Evolutionary conservation across 2,888 invertebrate genomes (phyloP).

Genomic region (Pteria penguin): DNA sequence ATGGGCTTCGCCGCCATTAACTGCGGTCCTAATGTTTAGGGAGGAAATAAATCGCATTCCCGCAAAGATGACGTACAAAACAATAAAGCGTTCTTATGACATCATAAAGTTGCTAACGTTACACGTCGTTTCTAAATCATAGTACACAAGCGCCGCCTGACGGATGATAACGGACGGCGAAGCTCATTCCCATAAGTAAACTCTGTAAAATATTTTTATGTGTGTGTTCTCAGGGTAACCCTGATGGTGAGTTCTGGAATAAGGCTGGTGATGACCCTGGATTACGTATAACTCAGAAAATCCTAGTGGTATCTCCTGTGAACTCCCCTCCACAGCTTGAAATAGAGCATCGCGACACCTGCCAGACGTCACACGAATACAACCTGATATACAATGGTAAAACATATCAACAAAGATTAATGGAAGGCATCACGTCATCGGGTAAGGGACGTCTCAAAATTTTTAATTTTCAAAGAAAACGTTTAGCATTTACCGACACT

Average conservation of each 20-base stretch:
- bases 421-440: conserved; percentile 1
- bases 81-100: no score
- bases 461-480: no score
- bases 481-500: no score
- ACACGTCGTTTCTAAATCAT: not conserved
- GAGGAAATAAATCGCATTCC: no score
- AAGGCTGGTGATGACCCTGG: conserved; percentile 25
- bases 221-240: conserved; percentile 4
- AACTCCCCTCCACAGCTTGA: conserved; percentile 3
- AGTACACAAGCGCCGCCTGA: no score
- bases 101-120: no score
- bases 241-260: conserved; percentile 19
- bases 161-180: no score
- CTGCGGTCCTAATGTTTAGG: no score
- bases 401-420: conserved; percentile 7
- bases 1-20: no score
- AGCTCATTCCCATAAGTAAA: no score
- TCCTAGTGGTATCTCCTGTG: not conserved
- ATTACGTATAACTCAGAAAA: conserved; percentile 2
- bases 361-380: conserved; percentile 11
- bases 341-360: conserved; percentile 19
- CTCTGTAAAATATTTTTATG: no score
- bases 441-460: not conserved
- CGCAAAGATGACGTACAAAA: no score
- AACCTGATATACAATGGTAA: conserved; percentile 21